phyloP scores from a whole-genome alignment of 2,797 vertebrate genomes.

The Synaphobranchus kaupii region DNA sequence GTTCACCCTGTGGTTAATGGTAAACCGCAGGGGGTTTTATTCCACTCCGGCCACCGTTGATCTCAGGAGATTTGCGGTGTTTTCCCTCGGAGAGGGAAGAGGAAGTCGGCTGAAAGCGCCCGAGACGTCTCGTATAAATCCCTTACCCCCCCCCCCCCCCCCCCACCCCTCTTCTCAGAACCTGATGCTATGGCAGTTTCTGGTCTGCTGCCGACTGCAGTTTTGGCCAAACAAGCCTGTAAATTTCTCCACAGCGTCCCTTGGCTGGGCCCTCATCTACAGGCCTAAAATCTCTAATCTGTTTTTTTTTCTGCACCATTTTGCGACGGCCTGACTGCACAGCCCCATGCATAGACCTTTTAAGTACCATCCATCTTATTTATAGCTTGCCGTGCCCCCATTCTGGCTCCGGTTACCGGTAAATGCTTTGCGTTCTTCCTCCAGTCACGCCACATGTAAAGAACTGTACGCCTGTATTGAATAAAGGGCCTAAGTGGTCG shows the following conservation, averaged over 20 bases:
- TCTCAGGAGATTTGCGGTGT: constrained; percentile 17
- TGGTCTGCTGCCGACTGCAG: neutral
- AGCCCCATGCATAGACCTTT: neutral
- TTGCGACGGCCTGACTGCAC: neutral
- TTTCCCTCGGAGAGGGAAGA: neutral
- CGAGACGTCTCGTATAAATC: constrained; percentile 35
- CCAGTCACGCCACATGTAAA: neutral
- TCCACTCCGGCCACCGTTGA: neutral
- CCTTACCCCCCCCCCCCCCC: constrained; percentile 10
- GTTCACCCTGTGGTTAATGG: neutral
- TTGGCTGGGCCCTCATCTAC: neutral
- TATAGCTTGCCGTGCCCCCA: neutral
- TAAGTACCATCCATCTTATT: neutral
- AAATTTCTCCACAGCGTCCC: neutral
- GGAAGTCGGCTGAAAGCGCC: constrained; percentile 14
- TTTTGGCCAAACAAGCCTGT: neutral
- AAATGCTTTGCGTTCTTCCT: neutral
- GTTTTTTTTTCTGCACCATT: neutral
- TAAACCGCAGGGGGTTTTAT: neutral
- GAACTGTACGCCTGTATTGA: neutral
- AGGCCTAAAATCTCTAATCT: neutral
- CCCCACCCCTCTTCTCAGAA: constrained; percentile 18
- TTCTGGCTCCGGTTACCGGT: neutral
- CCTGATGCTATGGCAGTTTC: neutral
- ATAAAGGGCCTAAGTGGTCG: neutral